Conservation (phyloP, 2,113 vertebrate species). For the Podiceps cristatus region DNA sequence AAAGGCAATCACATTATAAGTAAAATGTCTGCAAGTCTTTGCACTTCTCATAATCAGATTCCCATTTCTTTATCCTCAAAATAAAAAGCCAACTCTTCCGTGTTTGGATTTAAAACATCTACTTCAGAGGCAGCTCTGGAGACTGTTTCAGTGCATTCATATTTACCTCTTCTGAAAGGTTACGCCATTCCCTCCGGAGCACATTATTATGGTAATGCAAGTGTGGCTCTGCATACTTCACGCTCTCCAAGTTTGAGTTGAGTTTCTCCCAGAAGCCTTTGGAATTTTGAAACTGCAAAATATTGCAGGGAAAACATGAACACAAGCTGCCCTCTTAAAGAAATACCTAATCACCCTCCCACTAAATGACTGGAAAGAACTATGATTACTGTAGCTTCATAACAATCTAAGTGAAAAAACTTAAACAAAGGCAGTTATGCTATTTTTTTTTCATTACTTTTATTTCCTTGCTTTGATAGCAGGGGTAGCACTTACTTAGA, state of each 20-base stretch:
- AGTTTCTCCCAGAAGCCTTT: constrained; percentile 92
- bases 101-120: background rate
- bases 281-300: constrained; percentile 76
- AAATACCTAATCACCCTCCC: background rate
- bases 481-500: background rate
- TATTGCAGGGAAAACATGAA: background rate
- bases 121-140: background rate
- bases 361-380: background rate
- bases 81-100: accelerated
- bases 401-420: background rate
- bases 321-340: background rate
- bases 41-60: background rate
- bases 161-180: constrained; percentile 77
- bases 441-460: background rate
- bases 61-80: background rate
- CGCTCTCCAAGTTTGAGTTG: constrained; percentile 84
- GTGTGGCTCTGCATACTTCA: constrained; percentile 82
- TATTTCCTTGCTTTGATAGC: background rate
- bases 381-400: background rate
- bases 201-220: constrained; percentile 80
- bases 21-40: background rate
- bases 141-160: background rate
- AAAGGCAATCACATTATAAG: background rate
- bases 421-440: background rate
- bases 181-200: constrained; percentile 80